Percentiles rank a stretch among this genome's conserved stretches.
These are phyloP conservation scores for Creontiades dilutus DNA, from an alignment of 2,888 invertebrate species.

Conservation along the genomic window DNA sequence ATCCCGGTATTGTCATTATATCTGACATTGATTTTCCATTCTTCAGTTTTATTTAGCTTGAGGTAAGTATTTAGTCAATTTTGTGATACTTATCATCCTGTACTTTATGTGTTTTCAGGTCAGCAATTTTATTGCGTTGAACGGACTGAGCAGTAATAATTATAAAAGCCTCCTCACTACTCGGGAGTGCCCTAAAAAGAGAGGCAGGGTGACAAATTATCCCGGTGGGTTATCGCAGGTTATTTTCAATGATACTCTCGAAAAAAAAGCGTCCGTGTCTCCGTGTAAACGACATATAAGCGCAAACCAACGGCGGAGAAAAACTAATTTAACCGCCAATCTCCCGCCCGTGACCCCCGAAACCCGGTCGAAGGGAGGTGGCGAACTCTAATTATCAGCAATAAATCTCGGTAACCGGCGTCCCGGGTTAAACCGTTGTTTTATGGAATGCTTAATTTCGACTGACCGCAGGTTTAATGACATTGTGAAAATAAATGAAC, in stretches of 20 bases:
- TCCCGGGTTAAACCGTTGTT: slow-evolving; percentile 45
- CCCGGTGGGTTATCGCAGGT: not conserved
- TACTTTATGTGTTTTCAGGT: too few species aligned
- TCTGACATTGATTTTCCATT: too few species aligned
- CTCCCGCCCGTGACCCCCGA: slow-evolving; percentile 29
- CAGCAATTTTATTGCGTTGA: too few species aligned
- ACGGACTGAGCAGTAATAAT: too few species aligned
- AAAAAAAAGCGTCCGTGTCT: not conserved
- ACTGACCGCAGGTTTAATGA: slow-evolving; percentile 69
- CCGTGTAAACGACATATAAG: not conserved
- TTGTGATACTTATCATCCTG: too few species aligned
- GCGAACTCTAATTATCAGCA: slow-evolving; percentile 63
- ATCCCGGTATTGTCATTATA: too few species aligned
- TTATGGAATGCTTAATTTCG: slow-evolving; percentile 70
- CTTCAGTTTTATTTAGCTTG: too few species aligned
- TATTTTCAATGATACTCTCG: not conserved
- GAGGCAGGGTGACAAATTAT: too few species aligned
- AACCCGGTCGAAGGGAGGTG: slow-evolving; percentile 49
- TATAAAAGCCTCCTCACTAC: too few species aligned
- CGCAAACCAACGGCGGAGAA: not conserved
- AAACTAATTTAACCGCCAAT: slow-evolving; percentile 14
- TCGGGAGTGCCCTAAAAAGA: too few species aligned
- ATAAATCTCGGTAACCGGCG: slow-evolving; percentile 65
- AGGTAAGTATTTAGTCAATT: too few species aligned
- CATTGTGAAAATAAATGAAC: slow-evolving; percentile 67